Base-by-base conservation (phyloP, 2,888 invertebrate genomes). In the Mythimna lalbum region DNA sequence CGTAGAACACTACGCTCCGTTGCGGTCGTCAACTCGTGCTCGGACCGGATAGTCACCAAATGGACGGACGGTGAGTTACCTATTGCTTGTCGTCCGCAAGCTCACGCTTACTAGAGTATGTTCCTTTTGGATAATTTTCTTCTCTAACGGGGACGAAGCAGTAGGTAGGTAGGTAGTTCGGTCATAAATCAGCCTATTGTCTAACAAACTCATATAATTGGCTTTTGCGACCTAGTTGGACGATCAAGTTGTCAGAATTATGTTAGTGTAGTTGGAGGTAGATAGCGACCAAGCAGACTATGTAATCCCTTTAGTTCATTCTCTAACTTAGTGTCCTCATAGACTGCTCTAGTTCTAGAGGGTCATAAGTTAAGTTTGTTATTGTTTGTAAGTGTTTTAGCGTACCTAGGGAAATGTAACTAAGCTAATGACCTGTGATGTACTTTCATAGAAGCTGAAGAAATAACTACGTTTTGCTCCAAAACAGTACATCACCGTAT, bases 261-360 rank as follows among this genome's bases (percentile, higher is more conserved):
- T 31, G 31, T 56, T 39, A 69, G 14, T 39, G 0, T 49, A 36
- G 65, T 33, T 17, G 9, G 12, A 49, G 7, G n/a, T 36, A 64
- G 53, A 36, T 55, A 27, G 17, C 27, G 5, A 23, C 4, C 23
- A 52, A 23, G 56, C 36, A 27, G 12, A 27, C 55, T 56, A 21
- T 10, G 4, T 69, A 57, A 67, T 57, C 49, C 19, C 67, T 39
- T 66, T 56, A 66, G 21, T 17, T 56, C 31, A 19, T 55, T 56
- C 19, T 31, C 17, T 19, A 49, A 56, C 67, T 69, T 56, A 49
- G 19, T 47, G 1, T 21, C 10, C 36, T 39, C 10, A 21, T 19
- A 39, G 33, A 66, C 27, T 27, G 9, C 27, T 67, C 21, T 21
- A 14, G 19, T n/a, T 31, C 14, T 14, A 39, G 9, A 33, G 19